A percentile compares a stretch with the other conserved stretches of the same genome.
Conservation (phyloP, 2,888 invertebrate genomes). For the Congeria kusceri region DNA sequence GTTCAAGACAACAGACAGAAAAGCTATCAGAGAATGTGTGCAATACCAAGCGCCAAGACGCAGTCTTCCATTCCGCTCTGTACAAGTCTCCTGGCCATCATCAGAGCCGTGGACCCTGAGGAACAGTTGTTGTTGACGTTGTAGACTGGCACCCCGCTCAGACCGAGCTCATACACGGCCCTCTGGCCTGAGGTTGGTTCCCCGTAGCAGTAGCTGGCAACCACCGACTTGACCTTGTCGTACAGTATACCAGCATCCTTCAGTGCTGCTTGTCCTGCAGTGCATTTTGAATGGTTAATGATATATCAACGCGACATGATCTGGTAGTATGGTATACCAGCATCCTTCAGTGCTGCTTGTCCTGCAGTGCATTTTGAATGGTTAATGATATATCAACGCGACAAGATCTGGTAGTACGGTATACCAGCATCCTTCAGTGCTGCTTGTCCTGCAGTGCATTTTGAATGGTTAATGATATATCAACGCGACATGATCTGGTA, state of each 20-base stretch:
- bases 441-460: constrained; percentile 63
- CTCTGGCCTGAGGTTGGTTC: constrained; percentile 89
- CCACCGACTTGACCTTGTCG: constrained; percentile 74
- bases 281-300: neutral
- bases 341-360: constrained; percentile 75
- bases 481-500: constrained; percentile 71
- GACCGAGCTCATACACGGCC: constrained; percentile 96
- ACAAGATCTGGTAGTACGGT: constrained; percentile 70
- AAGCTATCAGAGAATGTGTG: neutral
- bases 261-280: constrained; percentile 73
- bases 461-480: no score
- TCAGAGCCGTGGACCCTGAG: constrained; percentile 79
- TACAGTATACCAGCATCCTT: constrained; percentile 76
- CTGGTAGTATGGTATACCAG: constrained; percentile 72
- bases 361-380: constrained; percentile 69
- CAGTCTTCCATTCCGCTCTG: constrained; percentile 79
- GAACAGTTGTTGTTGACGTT: constrained; percentile 83
- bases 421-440: constrained; percentile 78
- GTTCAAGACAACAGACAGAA: no score
- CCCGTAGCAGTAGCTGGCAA: constrained; percentile 83
- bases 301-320: constrained; percentile 68
- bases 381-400: no score
- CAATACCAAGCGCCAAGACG: constrained; percentile 80
- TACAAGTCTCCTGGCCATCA: constrained; percentile 77
- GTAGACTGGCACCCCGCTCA: constrained; percentile 86